A percentile compares a stretch with the other conserved stretches of the same genome.
phyloP scores from a whole-genome alignment of 2,888 invertebrate species.

The Aleiodes alternator region DNA sequence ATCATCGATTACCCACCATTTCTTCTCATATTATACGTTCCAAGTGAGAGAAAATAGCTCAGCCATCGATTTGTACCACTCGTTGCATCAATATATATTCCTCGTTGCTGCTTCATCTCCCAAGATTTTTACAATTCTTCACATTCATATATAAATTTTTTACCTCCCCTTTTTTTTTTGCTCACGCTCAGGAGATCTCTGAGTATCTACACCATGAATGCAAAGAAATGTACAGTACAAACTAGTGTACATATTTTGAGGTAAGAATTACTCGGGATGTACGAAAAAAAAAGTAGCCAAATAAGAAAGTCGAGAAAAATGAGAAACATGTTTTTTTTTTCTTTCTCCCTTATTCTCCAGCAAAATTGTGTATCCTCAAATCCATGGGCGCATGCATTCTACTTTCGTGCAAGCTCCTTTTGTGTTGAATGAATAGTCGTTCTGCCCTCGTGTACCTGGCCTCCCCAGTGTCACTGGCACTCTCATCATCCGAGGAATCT shows the following conservation, averaged over 20 bases:
- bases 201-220: conserved; percentile 13
- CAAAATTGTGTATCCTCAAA: background rate
- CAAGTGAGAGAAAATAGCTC: conserved; percentile 14
- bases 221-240: conserved; percentile 17
- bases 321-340: background rate
- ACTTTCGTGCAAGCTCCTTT: conserved; percentile 15
- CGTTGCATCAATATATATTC: conserved; percentile 3
- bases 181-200: conserved; percentile 15
- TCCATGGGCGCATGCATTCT: conserved; percentile 17
- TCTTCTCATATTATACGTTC: background rate
- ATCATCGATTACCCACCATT: conserved; percentile 9
- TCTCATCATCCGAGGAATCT: conserved; percentile 37
- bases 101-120: background rate
- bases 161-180: conserved; percentile 37
- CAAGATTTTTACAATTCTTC: conserved; percentile 42
- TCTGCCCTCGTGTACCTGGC: conserved; percentile 17
- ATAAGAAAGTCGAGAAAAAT: too few species aligned
- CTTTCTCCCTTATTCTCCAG: background rate
- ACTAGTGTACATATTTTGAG: conserved; percentile 1
- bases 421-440: conserved; percentile 25
- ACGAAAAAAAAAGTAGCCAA: too few species aligned
- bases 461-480: conserved; percentile 29
- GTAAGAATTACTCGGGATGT: too few species aligned
- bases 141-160: conserved; percentile 47
- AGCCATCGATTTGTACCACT: conserved; percentile 32